Percentiles rank a stretch among this genome's conserved stretches.
phyloP scores from a whole-genome alignment of 2,888 invertebrate genomes.

The Macrosiphum euphorbiae region DNA sequence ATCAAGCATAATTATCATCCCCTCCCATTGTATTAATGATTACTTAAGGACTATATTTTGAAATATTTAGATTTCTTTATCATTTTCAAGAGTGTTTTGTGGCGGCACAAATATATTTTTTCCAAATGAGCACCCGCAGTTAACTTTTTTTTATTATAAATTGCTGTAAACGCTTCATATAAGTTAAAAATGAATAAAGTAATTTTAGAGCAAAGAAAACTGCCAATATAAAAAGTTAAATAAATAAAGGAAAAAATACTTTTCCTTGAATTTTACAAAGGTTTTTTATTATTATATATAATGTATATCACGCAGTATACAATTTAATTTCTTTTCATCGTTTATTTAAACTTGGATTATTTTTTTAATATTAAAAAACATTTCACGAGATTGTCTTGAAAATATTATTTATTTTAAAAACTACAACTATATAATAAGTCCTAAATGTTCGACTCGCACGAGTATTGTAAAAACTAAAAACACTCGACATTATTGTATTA shows the following conservation, averaged over 20 bases:
- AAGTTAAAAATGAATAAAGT: neutral
- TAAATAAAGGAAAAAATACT: neutral
- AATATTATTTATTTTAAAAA: neutral
- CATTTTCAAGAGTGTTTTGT: neutral
- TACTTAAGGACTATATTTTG: neutral
- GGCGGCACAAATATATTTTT: neutral
- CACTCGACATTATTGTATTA: neutral
- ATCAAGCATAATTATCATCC: neutral
- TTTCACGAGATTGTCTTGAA: neutral
- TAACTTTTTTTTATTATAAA: neutral
- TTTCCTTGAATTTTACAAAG: neutral
- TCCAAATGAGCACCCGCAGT: neutral
- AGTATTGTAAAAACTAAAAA: neutral
- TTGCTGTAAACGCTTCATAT: neutral
- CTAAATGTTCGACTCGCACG: neutral
- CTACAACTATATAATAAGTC: neutral
- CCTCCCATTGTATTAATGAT: neutral
- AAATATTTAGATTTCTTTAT: neutral
- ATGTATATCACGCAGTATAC: neutral
- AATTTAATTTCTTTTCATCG: neutral
- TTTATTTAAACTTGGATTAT: neutral
- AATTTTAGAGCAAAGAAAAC: neutral
- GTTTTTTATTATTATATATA: neutral
- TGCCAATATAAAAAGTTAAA: conserved; percentile 8
- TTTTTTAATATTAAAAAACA: neutral